Evolutionary conservation across 2,113 vertebrate species (phyloP).

Genomic region (Setophaga coronata): DNA sequence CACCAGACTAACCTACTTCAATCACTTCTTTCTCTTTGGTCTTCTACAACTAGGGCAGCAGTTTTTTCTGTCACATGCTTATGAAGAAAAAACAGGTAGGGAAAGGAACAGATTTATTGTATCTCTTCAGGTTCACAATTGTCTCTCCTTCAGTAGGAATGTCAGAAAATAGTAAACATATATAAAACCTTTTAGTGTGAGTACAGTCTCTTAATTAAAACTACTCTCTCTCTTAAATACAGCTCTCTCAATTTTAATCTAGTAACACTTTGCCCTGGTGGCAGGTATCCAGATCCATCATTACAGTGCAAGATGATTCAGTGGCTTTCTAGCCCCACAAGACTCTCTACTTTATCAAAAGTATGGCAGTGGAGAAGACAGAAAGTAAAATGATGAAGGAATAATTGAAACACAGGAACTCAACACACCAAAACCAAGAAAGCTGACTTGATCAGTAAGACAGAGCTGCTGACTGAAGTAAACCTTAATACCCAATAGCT

Average conservation of each 20-base stretch:
- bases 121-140: background rate
- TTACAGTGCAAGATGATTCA: background rate
- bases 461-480: background rate
- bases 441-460: background rate
- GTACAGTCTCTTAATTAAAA: constrained; percentile 39
- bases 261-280: constrained; percentile 14
- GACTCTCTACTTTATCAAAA: constrained; percentile 12
- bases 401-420: constrained; percentile 18
- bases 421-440: background rate
- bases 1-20: background rate
- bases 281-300: background rate
- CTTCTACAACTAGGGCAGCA: background rate
- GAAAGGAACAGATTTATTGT: background rate
- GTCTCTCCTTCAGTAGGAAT: background rate
- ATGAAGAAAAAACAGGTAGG: background rate
- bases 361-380: background rate
- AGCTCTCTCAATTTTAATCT: background rate
- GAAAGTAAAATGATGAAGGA: constrained; percentile 27
- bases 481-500: background rate
- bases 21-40: background rate
- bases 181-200: background rate
- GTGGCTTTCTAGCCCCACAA: background rate
- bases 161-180: constrained; percentile 11
- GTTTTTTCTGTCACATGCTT: background rate
- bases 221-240: constrained; percentile 26